Percentiles rank a stretch among this genome's conserved stretches.
phyloP scores from a whole-genome alignment of 1,140 invertebrate species.

The Halesus radiatus region DNA sequence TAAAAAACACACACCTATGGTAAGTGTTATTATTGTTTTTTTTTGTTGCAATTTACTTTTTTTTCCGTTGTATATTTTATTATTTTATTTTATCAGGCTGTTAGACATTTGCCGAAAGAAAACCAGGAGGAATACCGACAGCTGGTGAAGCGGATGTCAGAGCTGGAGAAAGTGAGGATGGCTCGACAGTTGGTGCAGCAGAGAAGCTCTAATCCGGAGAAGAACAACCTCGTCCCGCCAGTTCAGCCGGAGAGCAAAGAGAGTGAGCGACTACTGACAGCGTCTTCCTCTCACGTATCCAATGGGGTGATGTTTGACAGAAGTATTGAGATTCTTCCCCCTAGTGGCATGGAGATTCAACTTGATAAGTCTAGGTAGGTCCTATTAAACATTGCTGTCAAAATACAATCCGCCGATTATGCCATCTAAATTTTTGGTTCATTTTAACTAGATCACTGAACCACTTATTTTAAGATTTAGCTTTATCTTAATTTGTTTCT shows the following conservation, averaged over 20 bases:
- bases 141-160: constrained; percentile 67
- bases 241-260: not conserved
- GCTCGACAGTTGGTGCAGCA: constrained; percentile 61
- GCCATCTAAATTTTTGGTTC: too few relatives aligned
- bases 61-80: not conserved
- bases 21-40: constrained; percentile 47
- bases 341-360: constrained; percentile 25
- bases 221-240: not conserved
- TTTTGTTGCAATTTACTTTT: not conserved
- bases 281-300: not conserved
- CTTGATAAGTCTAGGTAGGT: constrained; percentile 14
- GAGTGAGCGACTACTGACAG: not conserved
- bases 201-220: not conserved
- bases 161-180: constrained; percentile 67
- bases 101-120: constrained; percentile 67
- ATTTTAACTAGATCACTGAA: too few relatives aligned
- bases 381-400: not conserved
- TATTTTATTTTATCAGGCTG: constrained; percentile 61
- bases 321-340: not conserved
- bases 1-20: constrained; percentile 66
- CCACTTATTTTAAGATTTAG: too few relatives aligned
- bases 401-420: too few relatives aligned
- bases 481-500: too few relatives aligned
- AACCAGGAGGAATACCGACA: constrained; percentile 68
- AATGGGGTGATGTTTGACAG: not conserved